Percentiles rank a stretch among this genome's conserved stretches.
Conservation (phyloP, 1,140 invertebrate genomes). For the Drosophila obscura region DNA sequence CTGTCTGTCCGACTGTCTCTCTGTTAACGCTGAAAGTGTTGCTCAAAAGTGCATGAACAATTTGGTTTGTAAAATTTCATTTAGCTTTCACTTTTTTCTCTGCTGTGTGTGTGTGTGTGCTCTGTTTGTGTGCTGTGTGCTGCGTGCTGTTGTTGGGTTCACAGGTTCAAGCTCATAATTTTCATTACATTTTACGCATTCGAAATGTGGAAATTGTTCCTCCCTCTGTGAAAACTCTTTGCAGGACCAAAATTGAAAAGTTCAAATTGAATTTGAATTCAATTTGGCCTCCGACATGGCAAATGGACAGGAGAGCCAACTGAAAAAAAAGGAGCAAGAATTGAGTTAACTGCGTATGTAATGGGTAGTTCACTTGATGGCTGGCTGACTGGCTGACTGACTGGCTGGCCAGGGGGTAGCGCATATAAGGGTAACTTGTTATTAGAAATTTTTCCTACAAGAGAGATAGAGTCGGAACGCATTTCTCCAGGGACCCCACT, state of each 20-base stretch:
- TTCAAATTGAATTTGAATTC: constrained; percentile 84
- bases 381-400: background rate
- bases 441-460: constrained; percentile 12
- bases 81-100: constrained; percentile 59
- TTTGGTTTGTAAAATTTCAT: constrained; percentile 80
- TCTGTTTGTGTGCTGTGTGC: no score
- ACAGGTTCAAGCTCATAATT: constrained; percentile 64
- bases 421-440: constrained; percentile 18
- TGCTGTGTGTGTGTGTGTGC: constrained; percentile 1
- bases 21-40: constrained; percentile 64
- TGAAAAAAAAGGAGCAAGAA: constrained; percentile 38
- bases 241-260: constrained; percentile 74
- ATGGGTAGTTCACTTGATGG: constrained; percentile 57
- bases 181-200: constrained; percentile 77
- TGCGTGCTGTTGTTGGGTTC: background rate
- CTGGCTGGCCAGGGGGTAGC: background rate
- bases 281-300: constrained; percentile 68
- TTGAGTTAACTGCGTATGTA: constrained; percentile 73
- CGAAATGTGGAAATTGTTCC: constrained; percentile 61
- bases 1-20: constrained; percentile 16
- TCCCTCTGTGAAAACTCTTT: constrained; percentile 25
- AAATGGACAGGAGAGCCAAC: constrained; percentile 59
- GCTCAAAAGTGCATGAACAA: constrained; percentile 80
- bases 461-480: constrained; percentile 24
- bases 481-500: constrained; percentile 54